Percentiles rank a stretch among this genome's conserved stretches.
Evolutionary conservation across 2,888 invertebrate genomes (phyloP).

Genomic region (Cantharis rufa): DNA sequence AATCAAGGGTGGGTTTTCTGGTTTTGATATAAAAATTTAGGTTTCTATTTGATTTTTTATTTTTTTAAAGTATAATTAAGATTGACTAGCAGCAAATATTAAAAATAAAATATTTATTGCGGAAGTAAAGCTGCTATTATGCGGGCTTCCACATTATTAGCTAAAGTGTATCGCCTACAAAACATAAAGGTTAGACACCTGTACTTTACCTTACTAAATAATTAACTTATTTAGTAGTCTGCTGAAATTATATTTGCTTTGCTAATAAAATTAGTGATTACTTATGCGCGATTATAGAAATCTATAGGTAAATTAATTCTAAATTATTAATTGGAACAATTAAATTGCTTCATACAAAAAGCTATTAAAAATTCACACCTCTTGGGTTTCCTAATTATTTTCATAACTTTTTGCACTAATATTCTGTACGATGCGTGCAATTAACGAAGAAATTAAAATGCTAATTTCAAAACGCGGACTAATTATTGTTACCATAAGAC

Average conservation of each 20-base stretch:
- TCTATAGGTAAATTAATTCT: background rate
- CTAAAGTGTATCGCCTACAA: background rate
- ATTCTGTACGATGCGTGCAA: background rate
- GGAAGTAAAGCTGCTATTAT: background rate
- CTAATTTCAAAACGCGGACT: conserved; percentile 11
- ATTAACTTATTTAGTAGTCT: background rate
- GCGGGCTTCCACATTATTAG: background rate
- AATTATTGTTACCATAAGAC: conserved; percentile 6
- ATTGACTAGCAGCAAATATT: background rate
- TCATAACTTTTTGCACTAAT: background rate
- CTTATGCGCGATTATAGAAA: background rate
- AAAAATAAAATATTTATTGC: background rate
- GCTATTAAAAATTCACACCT: background rate
- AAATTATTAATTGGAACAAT: background rate
- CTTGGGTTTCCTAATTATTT: background rate
- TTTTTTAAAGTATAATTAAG: background rate
- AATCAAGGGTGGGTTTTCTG: too few relatives aligned
- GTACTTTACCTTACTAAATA: background rate
- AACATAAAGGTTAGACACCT: background rate
- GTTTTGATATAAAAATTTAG: background rate
- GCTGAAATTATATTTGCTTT: background rate
- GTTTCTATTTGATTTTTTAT: background rate
- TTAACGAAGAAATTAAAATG: conserved; percentile 19
- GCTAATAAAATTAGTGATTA: background rate
- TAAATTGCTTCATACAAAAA: background rate